phyloP scores from a whole-genome alignment of 2,113 vertebrate genomes.

The Silurus glanis region DNA sequence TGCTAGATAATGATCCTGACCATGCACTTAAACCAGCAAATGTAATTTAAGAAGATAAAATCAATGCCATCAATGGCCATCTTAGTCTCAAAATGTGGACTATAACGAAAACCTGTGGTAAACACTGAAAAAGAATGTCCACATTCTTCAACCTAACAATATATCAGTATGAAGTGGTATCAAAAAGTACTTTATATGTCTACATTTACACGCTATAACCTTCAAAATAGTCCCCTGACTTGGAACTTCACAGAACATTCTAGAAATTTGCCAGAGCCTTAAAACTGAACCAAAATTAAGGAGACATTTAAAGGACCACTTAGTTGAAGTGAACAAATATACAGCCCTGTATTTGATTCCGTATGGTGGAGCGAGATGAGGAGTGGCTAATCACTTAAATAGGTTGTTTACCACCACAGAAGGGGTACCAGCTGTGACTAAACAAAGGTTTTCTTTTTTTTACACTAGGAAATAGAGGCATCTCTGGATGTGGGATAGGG shows the following conservation, averaged over 20 bases:
- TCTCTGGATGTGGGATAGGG: neutral
- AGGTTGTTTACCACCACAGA: neutral
- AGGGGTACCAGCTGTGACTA: neutral
- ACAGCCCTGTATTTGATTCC: neutral
- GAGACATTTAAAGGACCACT: neutral
- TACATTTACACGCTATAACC: no score
- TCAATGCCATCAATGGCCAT: neutral
- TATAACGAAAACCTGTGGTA: neutral
- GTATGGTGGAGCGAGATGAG: neutral
- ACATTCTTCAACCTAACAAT: neutral
- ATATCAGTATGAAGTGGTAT: neutral
- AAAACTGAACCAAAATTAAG: neutral
- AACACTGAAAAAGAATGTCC: neutral
- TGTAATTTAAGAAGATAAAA: neutral
- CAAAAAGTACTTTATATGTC: no score
- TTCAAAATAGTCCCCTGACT: no score
- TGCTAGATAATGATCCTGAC: neutral
- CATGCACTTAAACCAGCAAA: neutral
- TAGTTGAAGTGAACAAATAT: neutral
- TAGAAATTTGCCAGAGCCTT: neutral
- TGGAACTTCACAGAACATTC: neutral
- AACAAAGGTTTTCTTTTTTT: neutral
- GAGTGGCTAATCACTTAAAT: neutral
- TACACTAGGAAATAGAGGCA: neutral
- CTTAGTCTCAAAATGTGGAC: neutral